These are phyloP conservation scores for Synanthedon andrenaeformis DNA, from an alignment of 2,888 invertebrate species.

Conservation along the genomic window DNA sequence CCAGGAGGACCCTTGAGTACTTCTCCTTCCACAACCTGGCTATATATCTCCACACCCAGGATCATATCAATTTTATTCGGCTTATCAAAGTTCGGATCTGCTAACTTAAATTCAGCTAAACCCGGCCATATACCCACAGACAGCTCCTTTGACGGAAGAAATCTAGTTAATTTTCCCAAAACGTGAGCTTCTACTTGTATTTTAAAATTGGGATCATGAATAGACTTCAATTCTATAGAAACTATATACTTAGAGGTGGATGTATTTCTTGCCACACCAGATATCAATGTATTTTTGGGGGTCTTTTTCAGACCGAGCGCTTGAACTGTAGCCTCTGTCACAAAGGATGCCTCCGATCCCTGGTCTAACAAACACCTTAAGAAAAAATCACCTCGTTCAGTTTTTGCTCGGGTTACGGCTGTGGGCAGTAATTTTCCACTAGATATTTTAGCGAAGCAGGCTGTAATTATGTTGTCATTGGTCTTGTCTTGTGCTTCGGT, in stretches of 20 bases:
- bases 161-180: conserved; percentile 6
- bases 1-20: conserved; percentile 5
- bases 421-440: no score
- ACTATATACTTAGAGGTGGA: conserved; percentile 7
- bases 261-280: conserved; percentile 1
- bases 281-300: conserved; percentile 11
- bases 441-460: no score
- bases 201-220: conserved; percentile 3
- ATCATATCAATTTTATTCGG: conserved; percentile 9
- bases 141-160: conserved; percentile 4
- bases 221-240: conserved; percentile 9
- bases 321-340: no score
- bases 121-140: conserved; percentile 1
- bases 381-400: no score
- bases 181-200: conserved; percentile 10
- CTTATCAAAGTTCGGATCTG: conserved; percentile 3
- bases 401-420: no score
- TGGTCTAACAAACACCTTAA: no score
- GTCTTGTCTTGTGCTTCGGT: no score
- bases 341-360: no score
- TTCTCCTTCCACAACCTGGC: conserved; percentile 7
- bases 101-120: conserved; percentile 1
- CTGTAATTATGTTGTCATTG: no score
- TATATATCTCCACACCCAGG: conserved; percentile 5
- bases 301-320: no score